Evolutionary conservation across 2,797 vertebrate genomes (phyloP).

Genomic region (Apogon hyalosoma): DNA sequence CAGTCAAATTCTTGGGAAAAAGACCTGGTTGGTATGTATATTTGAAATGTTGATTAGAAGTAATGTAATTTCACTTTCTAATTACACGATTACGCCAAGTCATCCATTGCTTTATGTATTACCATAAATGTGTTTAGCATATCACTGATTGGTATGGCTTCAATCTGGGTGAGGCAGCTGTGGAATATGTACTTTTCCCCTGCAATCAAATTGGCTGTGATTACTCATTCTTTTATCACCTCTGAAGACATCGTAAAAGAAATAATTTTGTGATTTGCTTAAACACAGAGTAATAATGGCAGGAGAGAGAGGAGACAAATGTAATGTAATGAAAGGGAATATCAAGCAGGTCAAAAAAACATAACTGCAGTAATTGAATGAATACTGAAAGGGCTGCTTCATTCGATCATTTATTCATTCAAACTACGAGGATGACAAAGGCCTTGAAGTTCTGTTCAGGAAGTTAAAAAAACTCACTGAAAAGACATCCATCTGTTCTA

Average conservation of each 20-base stretch:
- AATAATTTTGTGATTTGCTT: constrained; percentile 38
- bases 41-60: not conserved
- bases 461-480: too few relatives aligned
- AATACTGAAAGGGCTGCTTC: too few relatives aligned
- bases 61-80: constrained; percentile 21
- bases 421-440: too few relatives aligned
- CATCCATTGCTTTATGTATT: constrained; percentile 3
- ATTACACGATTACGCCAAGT: constrained; percentile 3
- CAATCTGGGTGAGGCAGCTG: constrained; percentile 10
- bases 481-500: too few relatives aligned
- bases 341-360: too few relatives aligned
- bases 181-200: constrained; percentile 20
- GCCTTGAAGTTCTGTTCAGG: too few relatives aligned
- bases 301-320: constrained; percentile 21
- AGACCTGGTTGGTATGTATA: not conserved
- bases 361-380: too few relatives aligned
- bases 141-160: constrained; percentile 28
- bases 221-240: constrained; percentile 25
- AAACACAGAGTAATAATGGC: constrained; percentile 32
- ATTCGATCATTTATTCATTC: too few relatives aligned
- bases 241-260: constrained; percentile 22
- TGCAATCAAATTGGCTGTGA: constrained; percentile 9
- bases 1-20: too few relatives aligned
- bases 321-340: too few relatives aligned
- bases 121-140: constrained; percentile 3